phyloP scores from a whole-genome alignment of 2,888 invertebrate species.

The Cosmia pyralina region DNA sequence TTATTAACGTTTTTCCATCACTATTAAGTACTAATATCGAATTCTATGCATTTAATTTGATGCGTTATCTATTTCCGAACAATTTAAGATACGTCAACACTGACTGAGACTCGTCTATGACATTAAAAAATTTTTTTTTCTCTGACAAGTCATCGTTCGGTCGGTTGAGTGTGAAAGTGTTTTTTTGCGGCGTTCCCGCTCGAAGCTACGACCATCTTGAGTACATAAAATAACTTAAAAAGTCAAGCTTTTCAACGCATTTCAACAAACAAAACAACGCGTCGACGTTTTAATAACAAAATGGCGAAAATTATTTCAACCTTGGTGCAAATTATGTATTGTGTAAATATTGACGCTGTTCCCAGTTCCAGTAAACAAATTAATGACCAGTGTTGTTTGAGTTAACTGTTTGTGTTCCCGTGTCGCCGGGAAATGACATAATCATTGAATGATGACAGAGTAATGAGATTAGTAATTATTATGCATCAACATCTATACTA shows the following conservation, averaged over 20 bases:
- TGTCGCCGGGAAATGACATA: slow-evolving; percentile 48
- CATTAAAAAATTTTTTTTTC: too few species aligned
- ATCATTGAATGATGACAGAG: slow-evolving; percentile 20
- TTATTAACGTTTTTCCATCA: too few species aligned
- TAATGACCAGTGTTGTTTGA: slow-evolving; percentile 47
- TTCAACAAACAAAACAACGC: neutral
- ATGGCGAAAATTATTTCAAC: slow-evolving; percentile 39
- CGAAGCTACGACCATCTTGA: too few species aligned
- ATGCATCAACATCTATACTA: neutral
- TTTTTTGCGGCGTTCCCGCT: too few species aligned
- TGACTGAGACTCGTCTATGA: too few species aligned
- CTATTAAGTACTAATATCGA: too few species aligned
- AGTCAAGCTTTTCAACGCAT: neutral
- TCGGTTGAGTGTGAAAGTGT: too few species aligned
- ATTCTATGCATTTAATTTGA: too few species aligned
- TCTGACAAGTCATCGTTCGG: too few species aligned
- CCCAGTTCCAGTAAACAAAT: slow-evolving; percentile 53
- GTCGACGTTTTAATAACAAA: slow-evolving; percentile 31
- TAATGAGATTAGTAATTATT: slow-evolving; percentile 41
- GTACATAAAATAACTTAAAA: neutral
- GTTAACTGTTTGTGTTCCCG: slow-evolving; percentile 46
- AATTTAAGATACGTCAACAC: too few species aligned
- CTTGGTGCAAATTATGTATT: slow-evolving; percentile 55
- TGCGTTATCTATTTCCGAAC: too few species aligned
- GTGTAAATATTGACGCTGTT: slow-evolving; percentile 40